Evolutionary conservation across 2,113 vertebrate genomes (phyloP).

Genomic region (Halichoerus grypus): DNA sequence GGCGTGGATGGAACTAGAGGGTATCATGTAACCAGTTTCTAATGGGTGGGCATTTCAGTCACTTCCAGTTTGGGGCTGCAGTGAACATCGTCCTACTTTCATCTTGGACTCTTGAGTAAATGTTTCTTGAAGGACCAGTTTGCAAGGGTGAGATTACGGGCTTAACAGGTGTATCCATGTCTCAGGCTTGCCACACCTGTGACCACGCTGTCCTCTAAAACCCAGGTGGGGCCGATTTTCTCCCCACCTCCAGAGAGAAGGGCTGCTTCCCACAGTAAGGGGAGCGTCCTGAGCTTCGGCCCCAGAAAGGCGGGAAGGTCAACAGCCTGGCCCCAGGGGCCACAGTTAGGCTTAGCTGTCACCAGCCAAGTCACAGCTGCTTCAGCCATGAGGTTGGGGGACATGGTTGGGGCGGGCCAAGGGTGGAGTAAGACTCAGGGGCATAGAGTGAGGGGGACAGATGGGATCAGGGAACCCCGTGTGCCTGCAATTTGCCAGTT

Average conservation of each 20-base stretch:
- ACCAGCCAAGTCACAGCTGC: not conserved
- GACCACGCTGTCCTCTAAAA: not conserved
- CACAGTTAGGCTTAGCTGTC: not conserved
- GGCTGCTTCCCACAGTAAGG: not conserved
- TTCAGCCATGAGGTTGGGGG: not conserved
- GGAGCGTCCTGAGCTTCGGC: not conserved
- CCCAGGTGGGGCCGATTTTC: not conserved
- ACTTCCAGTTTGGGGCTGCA: not conserved
- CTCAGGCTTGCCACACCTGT: not conserved
- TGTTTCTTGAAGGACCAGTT: not conserved
- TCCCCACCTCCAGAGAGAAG: not conserved
- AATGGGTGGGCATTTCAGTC: not conserved
- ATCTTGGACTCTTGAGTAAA: not conserved
- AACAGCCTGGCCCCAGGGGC: fast-evolving
- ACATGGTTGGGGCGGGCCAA: not conserved
- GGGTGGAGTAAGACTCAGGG: not conserved
- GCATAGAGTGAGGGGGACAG: not conserved
- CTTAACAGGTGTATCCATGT: too few species aligned
- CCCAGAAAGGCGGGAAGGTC: not conserved
- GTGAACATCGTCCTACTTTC: not conserved
- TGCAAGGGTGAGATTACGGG: not conserved
- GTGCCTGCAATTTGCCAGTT: not conserved
- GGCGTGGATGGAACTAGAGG: too few species aligned
- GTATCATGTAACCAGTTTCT: too few species aligned
- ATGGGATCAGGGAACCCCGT: not conserved